These are phyloP conservation scores for Leptodactylus fuscus DNA, from an alignment of 2,113 vertebrate genomes.

Conservation along the genomic window DNA sequence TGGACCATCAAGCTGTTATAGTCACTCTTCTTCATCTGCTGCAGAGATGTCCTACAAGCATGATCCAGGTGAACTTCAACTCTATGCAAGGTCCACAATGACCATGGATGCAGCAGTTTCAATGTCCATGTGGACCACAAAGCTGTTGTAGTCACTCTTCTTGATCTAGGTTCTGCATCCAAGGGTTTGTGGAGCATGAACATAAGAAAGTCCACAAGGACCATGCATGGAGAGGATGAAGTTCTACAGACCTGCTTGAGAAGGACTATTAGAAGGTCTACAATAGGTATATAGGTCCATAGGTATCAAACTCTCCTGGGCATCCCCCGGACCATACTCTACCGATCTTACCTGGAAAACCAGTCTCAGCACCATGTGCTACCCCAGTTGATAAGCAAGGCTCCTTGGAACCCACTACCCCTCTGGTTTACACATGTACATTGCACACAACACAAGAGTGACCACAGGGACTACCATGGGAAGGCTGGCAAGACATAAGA, in stretches of 20 bases:
- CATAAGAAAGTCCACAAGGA: not conserved
- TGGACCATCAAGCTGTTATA: not conserved
- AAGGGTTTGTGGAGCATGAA: not conserved
- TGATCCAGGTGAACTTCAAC: not conserved
- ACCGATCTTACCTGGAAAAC: not conserved
- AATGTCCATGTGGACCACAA: not conserved
- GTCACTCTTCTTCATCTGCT: too few species aligned
- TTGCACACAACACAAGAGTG: not conserved
- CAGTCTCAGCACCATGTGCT: slow-evolving; percentile 41
- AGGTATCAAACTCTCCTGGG: not conserved
- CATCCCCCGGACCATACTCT: not conserved
- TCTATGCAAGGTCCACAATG: not conserved
- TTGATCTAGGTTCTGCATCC: not conserved
- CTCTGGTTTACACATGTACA: not conserved
- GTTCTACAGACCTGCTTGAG: not conserved
- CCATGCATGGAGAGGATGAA: not conserved
- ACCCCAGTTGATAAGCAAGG: not conserved
- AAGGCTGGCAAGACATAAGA: not conserved
- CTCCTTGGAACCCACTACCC: not conserved
- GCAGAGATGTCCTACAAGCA: too few species aligned
- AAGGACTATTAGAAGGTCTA: not conserved
- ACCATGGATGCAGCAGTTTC: not conserved
- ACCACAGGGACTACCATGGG: not conserved
- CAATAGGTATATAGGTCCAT: not conserved
- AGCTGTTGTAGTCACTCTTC: not conserved